Base-by-base conservation (phyloP, 2,888 invertebrate genomes). In the Odontocerum albicorne region DNA sequence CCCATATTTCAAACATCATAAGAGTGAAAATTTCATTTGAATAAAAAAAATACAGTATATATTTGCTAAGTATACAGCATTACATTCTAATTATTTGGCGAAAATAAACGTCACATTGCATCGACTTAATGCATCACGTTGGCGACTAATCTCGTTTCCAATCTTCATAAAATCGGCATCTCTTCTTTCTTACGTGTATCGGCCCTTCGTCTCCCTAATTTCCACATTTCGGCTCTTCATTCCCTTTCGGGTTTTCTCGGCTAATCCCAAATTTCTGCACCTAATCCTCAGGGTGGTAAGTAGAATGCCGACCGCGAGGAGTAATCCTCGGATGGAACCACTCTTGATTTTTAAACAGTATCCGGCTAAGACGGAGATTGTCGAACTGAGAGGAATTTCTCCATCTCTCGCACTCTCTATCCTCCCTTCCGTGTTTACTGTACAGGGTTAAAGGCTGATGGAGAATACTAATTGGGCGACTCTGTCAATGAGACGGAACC, bases 221-320 rank as follows among this genome's bases (percentile, higher is more conserved):
- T 36, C 15, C 51, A 43, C 55, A 55, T 49, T 49, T 38, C 45
- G 43, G 32, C 15, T 49, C 55, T 39, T 39, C 12, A 10, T 44
- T 35, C 43, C 47, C 27, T 7, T 27, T 36, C 36, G 15, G 36
- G 45, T 33, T 32, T 44, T 27, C 35, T 32, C 40, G 15, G 38
- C 38, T 61, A 61, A 61, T 58, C 61, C 58, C 36, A 53, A 59
- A 58, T 61, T 61, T 61, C 58, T 56, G 55, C 58, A 53, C 58
- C 46, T 61, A 59, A 61, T 61, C 61, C 60, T 38, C 45, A 42
- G 44, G 55, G 50, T 49, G 47, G 42, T 45, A 50, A 59, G 55
- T 55, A 57, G 56, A 50, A 59, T 53, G 54, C 56, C 59, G 59
- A 46, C 59, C 59, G 50, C 50, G 42, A 35, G 42, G 39, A 52